phyloP scores from a whole-genome alignment of 2,113 vertebrate species.

The Pristiophorus japonicus region DNA sequence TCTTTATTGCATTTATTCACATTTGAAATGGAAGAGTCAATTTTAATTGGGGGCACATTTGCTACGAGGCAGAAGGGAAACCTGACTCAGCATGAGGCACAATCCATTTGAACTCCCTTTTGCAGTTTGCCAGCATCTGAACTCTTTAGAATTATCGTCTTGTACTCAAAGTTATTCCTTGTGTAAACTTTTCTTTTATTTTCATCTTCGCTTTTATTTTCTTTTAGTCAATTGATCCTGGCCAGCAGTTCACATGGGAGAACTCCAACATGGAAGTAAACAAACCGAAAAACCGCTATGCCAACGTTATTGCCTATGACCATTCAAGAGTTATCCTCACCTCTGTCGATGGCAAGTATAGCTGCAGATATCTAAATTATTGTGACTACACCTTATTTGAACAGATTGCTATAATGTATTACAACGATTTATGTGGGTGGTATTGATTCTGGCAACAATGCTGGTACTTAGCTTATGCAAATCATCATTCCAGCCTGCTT shows the following conservation, averaged over 20 bases:
- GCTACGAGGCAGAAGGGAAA: not conserved
- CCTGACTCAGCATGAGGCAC: not conserved
- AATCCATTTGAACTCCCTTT: not conserved
- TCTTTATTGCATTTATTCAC: too few species aligned
- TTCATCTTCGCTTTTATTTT: too few species aligned
- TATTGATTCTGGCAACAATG: not conserved
- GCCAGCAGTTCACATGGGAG: slow-evolving; percentile 96
- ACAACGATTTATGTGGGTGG: not conserved
- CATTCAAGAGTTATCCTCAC: slow-evolving; percentile 88
- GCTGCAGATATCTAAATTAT: not conserved
- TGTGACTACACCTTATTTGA: not conserved
- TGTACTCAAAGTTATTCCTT: not conserved
- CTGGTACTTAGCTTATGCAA: not conserved
- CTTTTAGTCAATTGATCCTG: slow-evolving; percentile 80
- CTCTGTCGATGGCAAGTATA: slow-evolving; percentile 76
- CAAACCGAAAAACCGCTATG: slow-evolving; percentile 95
- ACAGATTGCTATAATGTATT: not conserved
- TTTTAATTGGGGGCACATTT: not conserved
- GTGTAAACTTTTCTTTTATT: not conserved
- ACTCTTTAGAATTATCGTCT: not conserved
- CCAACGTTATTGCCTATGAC: slow-evolving; percentile 92
- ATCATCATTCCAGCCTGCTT: not conserved
- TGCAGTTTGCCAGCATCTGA: not conserved
- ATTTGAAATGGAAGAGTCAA: not conserved
- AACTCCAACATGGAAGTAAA: slow-evolving; percentile 94